Evolutionary conservation across 2,888 invertebrate species (phyloP).

Genomic region (Apoda limacodes): DNA sequence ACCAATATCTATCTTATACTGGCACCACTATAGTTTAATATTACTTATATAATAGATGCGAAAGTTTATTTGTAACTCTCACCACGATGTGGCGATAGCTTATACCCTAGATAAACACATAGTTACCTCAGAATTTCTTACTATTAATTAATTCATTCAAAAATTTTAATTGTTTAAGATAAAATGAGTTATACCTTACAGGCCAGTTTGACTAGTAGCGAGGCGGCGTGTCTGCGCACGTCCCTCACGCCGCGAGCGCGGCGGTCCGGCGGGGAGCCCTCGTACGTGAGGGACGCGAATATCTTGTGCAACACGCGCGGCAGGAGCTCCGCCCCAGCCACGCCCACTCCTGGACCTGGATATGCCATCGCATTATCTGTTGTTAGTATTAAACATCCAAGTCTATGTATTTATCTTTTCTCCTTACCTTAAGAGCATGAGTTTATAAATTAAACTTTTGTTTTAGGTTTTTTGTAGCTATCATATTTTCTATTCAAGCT

Average conservation of each 20-base stretch:
- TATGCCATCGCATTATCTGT: not conserved
- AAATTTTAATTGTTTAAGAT: too few species aligned
- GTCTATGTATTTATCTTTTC: too few species aligned
- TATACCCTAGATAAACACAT: not conserved
- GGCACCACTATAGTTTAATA: not conserved
- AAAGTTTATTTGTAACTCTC: not conserved
- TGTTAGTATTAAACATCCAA: not conserved
- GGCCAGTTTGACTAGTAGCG: slow-evolving; percentile 89
- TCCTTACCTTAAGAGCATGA: too few species aligned
- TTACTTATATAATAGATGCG: not conserved
- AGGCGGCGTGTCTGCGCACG: slow-evolving; percentile 89
- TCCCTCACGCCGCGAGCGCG: slow-evolving; percentile 84
- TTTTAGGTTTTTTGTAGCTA: too few species aligned
- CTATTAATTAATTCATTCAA: too few species aligned
- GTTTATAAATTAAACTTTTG: too few species aligned
- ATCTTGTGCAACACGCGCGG: slow-evolving; percentile 90
- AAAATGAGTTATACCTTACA: too few species aligned
- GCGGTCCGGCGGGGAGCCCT: slow-evolving; percentile 70
- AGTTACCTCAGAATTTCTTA: too few species aligned
- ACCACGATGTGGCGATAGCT: not conserved
- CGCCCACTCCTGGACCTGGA: slow-evolving; percentile 51
- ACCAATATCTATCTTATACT: too few species aligned
- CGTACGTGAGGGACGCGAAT: slow-evolving; percentile 84
- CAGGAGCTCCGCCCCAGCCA: slow-evolving; percentile 66
- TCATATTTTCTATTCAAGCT: too few species aligned